Percentiles rank a stretch among this genome's conserved stretches.
Conservation (phyloP, 2,888 invertebrate species). For the Rhogogaster chlorosoma region DNA sequence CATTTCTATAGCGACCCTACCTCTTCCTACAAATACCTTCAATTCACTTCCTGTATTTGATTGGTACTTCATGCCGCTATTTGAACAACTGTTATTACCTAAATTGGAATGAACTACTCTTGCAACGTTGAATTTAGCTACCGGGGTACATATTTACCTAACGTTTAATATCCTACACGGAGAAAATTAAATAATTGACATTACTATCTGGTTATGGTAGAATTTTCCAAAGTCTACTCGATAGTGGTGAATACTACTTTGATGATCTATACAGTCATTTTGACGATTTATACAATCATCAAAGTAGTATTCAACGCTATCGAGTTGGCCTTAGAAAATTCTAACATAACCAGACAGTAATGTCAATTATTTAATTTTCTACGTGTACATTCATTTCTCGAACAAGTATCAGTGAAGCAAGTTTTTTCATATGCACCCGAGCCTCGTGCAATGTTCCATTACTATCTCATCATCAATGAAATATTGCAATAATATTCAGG, state of each 20-base stretch:
- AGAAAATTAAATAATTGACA: too few relatives aligned
- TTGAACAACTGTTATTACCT: conserved; percentile 14
- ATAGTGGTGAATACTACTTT: too few relatives aligned
- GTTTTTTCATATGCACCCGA: neutral
- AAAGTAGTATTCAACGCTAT: too few relatives aligned
- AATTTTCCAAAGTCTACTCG: too few relatives aligned
- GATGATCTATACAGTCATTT: too few relatives aligned
- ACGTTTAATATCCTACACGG: neutral
- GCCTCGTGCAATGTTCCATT: neutral
- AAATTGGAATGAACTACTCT: neutral
- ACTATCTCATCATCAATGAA: neutral
- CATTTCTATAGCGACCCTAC: conserved; percentile 9
- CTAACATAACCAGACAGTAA: too few relatives aligned
- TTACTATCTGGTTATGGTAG: too few relatives aligned
- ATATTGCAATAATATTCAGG: neutral
- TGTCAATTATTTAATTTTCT: too few relatives aligned
- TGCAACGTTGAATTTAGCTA: neutral
- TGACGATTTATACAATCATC: too few relatives aligned
- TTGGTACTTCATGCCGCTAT: neutral
- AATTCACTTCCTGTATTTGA: neutral
- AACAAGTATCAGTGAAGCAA: neutral
- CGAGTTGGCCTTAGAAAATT: too few relatives aligned
- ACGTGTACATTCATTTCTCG: neutral
- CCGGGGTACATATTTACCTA: neutral
- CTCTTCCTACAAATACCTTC: neutral